phyloP scores from a whole-genome alignment of 2,113 vertebrate genomes.

The Erythrocercus mccallii region DNA sequence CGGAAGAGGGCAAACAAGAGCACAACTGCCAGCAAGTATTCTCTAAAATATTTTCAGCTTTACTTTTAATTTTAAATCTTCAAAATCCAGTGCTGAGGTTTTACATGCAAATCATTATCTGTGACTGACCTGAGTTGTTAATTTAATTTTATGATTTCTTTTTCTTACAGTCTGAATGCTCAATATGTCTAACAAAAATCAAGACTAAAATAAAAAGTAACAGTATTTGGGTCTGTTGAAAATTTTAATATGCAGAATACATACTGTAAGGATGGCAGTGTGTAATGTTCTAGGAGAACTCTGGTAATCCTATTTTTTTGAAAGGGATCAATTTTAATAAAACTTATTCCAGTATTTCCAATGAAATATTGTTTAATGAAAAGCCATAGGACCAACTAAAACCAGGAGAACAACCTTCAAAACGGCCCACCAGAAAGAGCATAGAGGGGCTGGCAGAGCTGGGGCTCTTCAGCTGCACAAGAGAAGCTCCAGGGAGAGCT shows the following conservation, averaged over 20 bases:
- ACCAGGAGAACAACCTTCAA: not conserved
- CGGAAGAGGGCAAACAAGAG: constrained; percentile 4
- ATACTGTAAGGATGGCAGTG: fast-evolving
- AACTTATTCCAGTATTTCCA: not conserved
- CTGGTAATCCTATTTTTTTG: not conserved
- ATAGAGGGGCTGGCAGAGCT: fast-evolving
- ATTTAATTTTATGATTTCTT: not conserved
- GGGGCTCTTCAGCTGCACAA: fast-evolving
- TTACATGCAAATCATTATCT: not conserved
- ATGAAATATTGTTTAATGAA: not conserved
- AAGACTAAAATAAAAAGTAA: not conserved
- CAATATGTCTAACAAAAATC: not conserved
- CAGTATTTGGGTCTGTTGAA: not conserved
- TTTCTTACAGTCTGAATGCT: not conserved
- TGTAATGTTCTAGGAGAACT: not conserved
- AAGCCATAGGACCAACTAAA: not conserved
- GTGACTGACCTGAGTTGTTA: not conserved
- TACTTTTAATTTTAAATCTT: not conserved
- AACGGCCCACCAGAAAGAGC: not conserved
- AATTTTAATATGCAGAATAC: not conserved
- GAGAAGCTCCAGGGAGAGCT: not conserved
- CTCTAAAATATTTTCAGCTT: not conserved
- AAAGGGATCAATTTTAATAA: not conserved
- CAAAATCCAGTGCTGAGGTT: not conserved
- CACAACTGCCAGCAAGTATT: not conserved